phyloP scores from a whole-genome alignment of 1,140 invertebrate species.

The Eriocheir sinensis region DNA sequence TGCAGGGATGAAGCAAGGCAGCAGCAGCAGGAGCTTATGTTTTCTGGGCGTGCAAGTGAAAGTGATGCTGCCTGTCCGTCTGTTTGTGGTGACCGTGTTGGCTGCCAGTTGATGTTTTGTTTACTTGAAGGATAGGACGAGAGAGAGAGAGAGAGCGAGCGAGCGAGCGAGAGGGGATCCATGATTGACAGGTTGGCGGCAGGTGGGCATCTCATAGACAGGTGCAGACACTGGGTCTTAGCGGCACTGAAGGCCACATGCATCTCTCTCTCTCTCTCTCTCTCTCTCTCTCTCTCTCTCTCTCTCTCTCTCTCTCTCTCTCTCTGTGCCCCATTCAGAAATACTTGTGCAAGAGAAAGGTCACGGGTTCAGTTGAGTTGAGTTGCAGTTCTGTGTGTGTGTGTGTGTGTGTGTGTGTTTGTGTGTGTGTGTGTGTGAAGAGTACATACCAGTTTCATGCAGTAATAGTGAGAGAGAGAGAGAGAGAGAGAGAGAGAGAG shows the following conservation, averaged over 20 bases:
- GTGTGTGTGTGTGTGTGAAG: slow-evolving; percentile 21
- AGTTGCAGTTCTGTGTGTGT: neutral
- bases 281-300: neutral
- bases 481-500: slow-evolving; percentile 22
- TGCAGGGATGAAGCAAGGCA: no score
- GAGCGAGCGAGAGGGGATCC: neutral
- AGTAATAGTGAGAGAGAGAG: neutral
- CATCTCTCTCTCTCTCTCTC: neutral
- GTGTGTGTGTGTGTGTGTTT: neutral
- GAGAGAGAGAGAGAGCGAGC: neutral
- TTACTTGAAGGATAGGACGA: no score
- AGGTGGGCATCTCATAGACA: neutral
- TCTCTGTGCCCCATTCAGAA: neutral
- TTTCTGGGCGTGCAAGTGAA: no score
- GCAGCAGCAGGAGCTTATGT: no score
- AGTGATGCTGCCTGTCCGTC: no score
- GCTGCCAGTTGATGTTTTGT: no score
- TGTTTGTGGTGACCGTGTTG: no score
- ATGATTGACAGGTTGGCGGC: neutral
- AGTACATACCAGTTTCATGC: no score
- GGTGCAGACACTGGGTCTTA: neutral
- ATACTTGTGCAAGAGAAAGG: neutral
- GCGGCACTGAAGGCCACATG: neutral
- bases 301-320: neutral
- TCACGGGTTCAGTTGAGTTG: neutral